These are phyloP conservation scores for Pelochelys cantorii DNA, from an alignment of 2,797 vertebrate species.

Conservation along the genomic window DNA sequence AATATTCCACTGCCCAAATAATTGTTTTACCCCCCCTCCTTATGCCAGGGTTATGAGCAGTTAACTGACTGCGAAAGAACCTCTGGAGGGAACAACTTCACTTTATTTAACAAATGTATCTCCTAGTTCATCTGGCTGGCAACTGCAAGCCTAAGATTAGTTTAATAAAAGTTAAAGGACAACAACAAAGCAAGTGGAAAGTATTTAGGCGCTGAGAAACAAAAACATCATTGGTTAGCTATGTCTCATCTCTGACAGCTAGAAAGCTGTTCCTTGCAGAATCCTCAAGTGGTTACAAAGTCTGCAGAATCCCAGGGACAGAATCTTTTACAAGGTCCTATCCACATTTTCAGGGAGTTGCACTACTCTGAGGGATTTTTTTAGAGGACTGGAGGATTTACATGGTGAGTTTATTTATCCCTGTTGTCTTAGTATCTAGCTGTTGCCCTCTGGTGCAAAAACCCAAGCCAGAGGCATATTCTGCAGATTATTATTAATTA, in stretches of 20 bases:
- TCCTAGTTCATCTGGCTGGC: conserved; percentile 45
- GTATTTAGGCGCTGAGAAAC: conserved; percentile 44
- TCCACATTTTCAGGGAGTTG: conserved; percentile 51
- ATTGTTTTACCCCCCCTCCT: conserved; percentile 36
- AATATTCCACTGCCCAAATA: conserved; percentile 36
- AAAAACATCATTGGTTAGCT: conserved; percentile 14
- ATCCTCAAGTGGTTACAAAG: conserved; percentile 41
- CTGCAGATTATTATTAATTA: conserved; percentile 27
- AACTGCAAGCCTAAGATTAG: conserved; percentile 40
- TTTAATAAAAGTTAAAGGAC: conserved; percentile 49
- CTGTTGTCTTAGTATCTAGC: rapidly evolving
- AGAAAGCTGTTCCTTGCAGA: conserved; percentile 7
- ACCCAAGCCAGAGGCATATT: not conserved
- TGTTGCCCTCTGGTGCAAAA: conserved; percentile 20
- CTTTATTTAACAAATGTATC: conserved; percentile 56
- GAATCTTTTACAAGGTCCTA: conserved; percentile 26
- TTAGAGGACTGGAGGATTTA: conserved; percentile 35
- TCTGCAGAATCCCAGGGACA: conserved; percentile 54
- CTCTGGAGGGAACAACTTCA: conserved; percentile 29
- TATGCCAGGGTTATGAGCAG: conserved; percentile 41
- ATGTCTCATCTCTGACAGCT: not conserved
- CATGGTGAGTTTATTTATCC: not conserved
- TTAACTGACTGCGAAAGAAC: conserved; percentile 46
- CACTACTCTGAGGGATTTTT: conserved; percentile 40
- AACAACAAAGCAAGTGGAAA: conserved; percentile 46